phyloP scores from a whole-genome alignment of 2,888 invertebrate genomes.

The Lycaena phlaeas region DNA sequence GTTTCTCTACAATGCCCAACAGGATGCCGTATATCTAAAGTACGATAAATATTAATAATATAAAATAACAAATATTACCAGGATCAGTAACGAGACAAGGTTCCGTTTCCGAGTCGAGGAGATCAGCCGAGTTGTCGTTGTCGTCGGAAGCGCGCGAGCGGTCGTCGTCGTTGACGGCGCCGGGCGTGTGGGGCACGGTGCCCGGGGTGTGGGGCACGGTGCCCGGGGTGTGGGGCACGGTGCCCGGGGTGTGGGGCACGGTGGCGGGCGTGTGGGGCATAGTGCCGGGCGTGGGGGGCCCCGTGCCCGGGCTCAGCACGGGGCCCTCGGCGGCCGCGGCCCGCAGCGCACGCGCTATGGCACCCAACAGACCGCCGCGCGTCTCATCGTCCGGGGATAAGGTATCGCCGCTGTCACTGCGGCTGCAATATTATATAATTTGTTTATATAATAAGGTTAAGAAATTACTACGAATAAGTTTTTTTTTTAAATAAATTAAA shows the following conservation, averaged over 20 bases:
- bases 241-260: constrained; percentile 22
- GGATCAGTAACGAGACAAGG: constrained; percentile 88
- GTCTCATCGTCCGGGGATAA: constrained; percentile 74
- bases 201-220: constrained; percentile 18
- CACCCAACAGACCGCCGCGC: constrained; percentile 74
- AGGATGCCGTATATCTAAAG: constrained; percentile 73
- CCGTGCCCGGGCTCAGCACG: constrained; percentile 19
- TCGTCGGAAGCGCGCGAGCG: constrained; percentile 57
- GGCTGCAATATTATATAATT: constrained; percentile 31
- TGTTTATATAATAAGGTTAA: not conserved
- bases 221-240: constrained; percentile 25
- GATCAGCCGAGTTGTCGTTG: constrained; percentile 83
- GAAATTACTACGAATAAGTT: not conserved
- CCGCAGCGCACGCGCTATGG: constrained; percentile 78
- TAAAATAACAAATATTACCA: constrained; percentile 35
- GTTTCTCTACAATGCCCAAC: not conserved
- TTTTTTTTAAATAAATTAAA: no score
- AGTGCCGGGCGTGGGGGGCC: constrained; percentile 25
- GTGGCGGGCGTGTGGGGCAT: constrained; percentile 10
- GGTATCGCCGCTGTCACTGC: constrained; percentile 80
- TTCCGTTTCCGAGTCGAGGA: constrained; percentile 87
- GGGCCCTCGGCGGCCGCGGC: constrained; percentile 20
- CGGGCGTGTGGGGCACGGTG: constrained; percentile 11
- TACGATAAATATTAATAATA: constrained; percentile 1
- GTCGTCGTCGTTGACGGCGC: constrained; percentile 39